Conservation (phyloP, 2,113 vertebrate genomes). For the Calyptommatus sinebrachiatus region DNA sequence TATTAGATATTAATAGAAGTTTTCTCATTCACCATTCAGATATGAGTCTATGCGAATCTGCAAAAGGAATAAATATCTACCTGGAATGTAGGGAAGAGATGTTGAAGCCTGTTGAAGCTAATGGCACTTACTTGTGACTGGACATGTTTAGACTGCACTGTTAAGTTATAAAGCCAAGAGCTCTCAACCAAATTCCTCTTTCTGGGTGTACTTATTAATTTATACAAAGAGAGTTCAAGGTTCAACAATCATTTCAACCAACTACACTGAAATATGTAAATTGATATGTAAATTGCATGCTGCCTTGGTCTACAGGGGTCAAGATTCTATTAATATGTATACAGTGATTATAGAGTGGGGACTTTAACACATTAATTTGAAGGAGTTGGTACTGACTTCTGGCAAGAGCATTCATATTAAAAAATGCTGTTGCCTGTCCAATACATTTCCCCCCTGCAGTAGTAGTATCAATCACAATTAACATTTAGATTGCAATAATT, state of each 20-base stretch:
- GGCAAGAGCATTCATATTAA: background rate
- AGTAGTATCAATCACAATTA: conserved; percentile 1
- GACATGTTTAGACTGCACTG: background rate
- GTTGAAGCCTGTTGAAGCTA: background rate
- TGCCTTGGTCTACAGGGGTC: conserved; percentile 6
- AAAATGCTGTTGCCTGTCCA: background rate
- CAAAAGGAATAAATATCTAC: background rate
- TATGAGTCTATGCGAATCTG: background rate
- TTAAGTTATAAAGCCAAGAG: conserved; percentile 14
- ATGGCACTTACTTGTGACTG: background rate
- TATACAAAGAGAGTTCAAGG: conserved; percentile 10
- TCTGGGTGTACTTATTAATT: conserved; percentile 25
- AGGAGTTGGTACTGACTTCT: conserved; percentile 16
- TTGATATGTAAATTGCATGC: background rate
- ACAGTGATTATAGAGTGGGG: conserved; percentile 30
- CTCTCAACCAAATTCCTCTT: conserved; percentile 11
- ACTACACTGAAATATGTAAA: conserved; percentile 20
- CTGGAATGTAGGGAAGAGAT: background rate
- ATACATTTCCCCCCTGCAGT: conserved; percentile 1
- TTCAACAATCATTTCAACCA: background rate
- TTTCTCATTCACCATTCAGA: background rate
- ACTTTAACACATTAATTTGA: conserved; percentile 11
- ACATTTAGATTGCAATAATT: background rate
- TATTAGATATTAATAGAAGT: background rate
- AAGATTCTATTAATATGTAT: conserved; percentile 14